Evolutionary conservation across 2,113 vertebrate genomes (phyloP), one percentile per base, ranked within the genome.

Genomic region (Rhea pennata): DNA sequence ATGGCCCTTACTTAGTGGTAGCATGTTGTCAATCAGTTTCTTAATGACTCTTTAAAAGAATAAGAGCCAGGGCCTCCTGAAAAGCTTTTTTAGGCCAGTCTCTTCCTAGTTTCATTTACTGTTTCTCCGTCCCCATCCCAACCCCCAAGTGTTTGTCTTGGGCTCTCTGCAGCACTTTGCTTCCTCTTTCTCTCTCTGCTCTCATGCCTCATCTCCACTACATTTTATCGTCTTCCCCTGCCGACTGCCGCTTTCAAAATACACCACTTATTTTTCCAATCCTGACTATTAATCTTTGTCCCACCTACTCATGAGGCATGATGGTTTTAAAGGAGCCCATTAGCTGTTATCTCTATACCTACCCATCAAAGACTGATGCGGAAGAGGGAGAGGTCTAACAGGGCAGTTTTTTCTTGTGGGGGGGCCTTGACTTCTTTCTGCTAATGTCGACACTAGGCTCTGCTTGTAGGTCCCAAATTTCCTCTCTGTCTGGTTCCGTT

Each of bases 301-400:
- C 92, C 91, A 87, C 91, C 93, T 93, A 82, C 91, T 96, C 62
- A 27, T 0, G 7, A 93, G 88, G 58, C 92, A 92, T 85, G 92
- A 87, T 89, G 93, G 82, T 91, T 91, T 93, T 95, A 66, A 87
- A 75, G 94, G 71, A 95, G 82, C 87, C 92, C 75, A 54, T 95
- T 95, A 93, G 87, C 92, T 91, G 62, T 50, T 93, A 77, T 83
- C 84, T 90, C 84, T 58, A 1, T 62, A 39, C 75, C 82, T 53
- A 5, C 72, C 65, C 75, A 80, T 83, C 56, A 27, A 42, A 80
- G 72, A 21, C 82, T 80, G 67, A 10, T 0, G 21, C 53, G 46
- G 44, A 62, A 42, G 79, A n/a, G 5, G 2, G 6, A 33, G 33
- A 82, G 66, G 62, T 85, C 83, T 71, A 19, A 14, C 19, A 23